These are phyloP conservation scores for Stenchaetothrips biformis DNA, from an alignment of 2,888 invertebrate species.

Conservation along the genomic window DNA sequence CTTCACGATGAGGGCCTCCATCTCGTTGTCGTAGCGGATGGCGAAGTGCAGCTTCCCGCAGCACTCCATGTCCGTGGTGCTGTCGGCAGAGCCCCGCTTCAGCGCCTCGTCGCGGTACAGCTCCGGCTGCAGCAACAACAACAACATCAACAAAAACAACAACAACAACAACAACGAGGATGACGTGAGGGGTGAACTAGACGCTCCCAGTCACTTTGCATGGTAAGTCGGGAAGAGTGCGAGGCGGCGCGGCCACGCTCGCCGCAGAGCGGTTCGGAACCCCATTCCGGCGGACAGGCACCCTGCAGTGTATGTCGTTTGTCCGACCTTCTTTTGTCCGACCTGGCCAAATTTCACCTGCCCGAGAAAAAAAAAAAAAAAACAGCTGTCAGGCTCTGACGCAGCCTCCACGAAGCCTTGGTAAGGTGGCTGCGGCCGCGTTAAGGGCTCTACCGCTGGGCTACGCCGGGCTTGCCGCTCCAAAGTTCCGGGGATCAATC, in stretches of 20 bases:
- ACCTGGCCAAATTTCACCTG: too few relatives aligned
- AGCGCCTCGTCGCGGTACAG: conserved; percentile 69
- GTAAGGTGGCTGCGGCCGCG: too few relatives aligned
- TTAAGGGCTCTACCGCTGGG: too few relatives aligned
- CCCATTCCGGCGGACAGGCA: not conserved
- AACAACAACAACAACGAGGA: not conserved
- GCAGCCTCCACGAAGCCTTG: too few relatives aligned
- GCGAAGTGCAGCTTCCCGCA: conserved; percentile 78
- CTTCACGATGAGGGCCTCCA: conserved; percentile 74
- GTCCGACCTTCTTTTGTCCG: too few relatives aligned
- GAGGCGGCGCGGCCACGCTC: not conserved
- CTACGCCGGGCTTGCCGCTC: too few relatives aligned
- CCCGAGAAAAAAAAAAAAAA: too few relatives aligned
- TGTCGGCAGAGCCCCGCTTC: conserved; percentile 67
- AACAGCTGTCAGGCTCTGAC: too few relatives aligned
- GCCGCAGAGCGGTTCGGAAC: not conserved
- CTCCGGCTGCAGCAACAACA: conserved; percentile 58
- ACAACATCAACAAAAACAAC: not conserved
- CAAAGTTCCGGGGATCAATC: too few relatives aligned
- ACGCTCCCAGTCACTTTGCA: too few relatives aligned
- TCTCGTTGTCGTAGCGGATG: conserved; percentile 72
- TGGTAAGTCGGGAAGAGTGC: not conserved
- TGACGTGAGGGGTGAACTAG: not conserved
- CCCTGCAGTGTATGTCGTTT: too few relatives aligned
- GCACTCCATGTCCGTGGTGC: conserved; percentile 63